Conservation (phyloP, 53 echinoderm and acorn worm genomes). For the Luidia sarsii region DNA sequence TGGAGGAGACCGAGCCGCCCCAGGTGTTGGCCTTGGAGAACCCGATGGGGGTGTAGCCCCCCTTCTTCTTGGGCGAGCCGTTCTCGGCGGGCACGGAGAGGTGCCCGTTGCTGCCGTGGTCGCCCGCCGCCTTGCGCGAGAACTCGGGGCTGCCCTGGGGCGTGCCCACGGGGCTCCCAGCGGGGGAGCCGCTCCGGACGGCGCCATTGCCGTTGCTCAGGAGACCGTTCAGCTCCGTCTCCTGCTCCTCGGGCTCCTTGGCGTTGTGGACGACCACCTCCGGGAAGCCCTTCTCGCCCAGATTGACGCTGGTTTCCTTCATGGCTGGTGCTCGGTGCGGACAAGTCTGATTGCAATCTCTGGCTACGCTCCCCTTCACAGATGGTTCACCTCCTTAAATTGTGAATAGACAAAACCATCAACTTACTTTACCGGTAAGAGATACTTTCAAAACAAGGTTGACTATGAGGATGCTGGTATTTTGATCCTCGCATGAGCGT, state of each 20-base stretch:
- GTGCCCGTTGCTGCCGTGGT: constrained; percentile 20
- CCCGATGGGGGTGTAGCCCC: background rate
- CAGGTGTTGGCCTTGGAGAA: constrained; percentile 4
- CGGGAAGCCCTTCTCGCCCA: constrained; percentile 29
- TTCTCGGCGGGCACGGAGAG: background rate
- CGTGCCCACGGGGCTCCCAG: background rate
- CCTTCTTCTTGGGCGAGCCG: constrained; percentile 1
- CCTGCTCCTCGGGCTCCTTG: constrained; percentile 13
- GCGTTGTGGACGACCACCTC: constrained; percentile 26
- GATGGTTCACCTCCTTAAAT: no score
- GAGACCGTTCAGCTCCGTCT: constrained; percentile 7
- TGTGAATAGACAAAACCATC: no score
- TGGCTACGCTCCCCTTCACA: no score
- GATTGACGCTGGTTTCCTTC: constrained; percentile 41
- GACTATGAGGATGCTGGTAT: no score
- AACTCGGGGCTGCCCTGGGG: constrained; percentile 15
- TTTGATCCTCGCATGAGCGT: no score
- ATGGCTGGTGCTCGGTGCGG: no score
- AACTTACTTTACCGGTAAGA: no score
- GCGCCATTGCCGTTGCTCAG: constrained; percentile 2
- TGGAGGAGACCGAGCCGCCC: constrained; percentile 28
- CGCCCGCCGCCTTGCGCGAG: constrained; percentile 3
- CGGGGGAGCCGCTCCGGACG: background rate
- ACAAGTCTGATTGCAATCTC: no score
- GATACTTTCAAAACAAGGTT: no score